Base-by-base conservation (phyloP, 1,140 invertebrate genomes). In the Pogonognathellus flavescens region DNA sequence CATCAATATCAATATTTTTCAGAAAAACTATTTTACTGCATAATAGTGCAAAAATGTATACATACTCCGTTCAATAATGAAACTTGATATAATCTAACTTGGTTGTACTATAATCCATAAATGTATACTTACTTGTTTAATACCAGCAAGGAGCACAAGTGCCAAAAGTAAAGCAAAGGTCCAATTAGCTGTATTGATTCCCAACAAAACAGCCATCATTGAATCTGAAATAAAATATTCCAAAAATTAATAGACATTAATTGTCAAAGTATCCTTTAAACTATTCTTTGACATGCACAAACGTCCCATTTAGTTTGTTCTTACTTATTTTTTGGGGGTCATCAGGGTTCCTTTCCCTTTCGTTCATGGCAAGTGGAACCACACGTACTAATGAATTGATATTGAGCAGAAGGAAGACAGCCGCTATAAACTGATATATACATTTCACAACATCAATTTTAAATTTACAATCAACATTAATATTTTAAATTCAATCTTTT, bases 251-350 rank as follows among this genome's bases (percentile, higher is more conserved):
- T 1, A 55, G 7, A 53, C 52, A 8, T 7, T 13, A 8, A 53
- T 53, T 53, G 13, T 13, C 7, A 53, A 8, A 13, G 13, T 53
- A 53, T 13, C 52, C n/a, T 7, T 53, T 7, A 8, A 53, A 53
- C 13, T 53, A 53, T 60, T 60, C n/a, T 6, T 14, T 10, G n/a
- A 60, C 8, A 60, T 16, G n/a, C 11, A 6, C 57, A 60, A 60
- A 14, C 8, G 6, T 10, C 10, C 8, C 9, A 18, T 62, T 9
- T 62, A 62, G 5, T 18, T 5, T 13, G 9, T 72, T 16, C 41
- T 50, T 49, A 76, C 70, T 14, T 14, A 50, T 49, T 76, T 50
- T 76, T n/a, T 16, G 14, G 7, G 70, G 70, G 31, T 76, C 70
- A 18, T 76, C n/a, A 11, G 22, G 25, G 9, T 10, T 13, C 18